These are phyloP conservation scores for Drosophila sordidula DNA, from an alignment of 2,888 invertebrate genomes.

Conservation along the genomic window DNA sequence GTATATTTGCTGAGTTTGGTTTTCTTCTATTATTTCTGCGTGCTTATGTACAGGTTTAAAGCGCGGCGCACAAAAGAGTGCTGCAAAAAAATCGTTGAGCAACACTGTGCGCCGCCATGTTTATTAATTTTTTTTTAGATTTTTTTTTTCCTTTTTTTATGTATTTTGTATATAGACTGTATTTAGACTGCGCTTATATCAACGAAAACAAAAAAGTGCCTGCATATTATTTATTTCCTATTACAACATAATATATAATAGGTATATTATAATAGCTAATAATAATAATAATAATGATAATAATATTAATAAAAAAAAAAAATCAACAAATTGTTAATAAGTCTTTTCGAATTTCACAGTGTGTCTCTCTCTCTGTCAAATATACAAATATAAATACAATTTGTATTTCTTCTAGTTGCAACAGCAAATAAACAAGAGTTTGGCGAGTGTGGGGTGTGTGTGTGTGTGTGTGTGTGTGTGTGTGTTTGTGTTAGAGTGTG, in stretches of 20 bases:
- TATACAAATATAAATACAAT: slow-evolving; percentile 55
- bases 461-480: slow-evolving; percentile 4
- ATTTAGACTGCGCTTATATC: slow-evolving; percentile 32
- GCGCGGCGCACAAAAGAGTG: slow-evolving; percentile 31
- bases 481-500: slow-evolving; percentile 10
- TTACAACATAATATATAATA: slow-evolving; percentile 43
- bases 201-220: slow-evolving; percentile 41
- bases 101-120: slow-evolving; percentile 1
- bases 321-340: slow-evolving; percentile 79
- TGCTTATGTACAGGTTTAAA: slow-evolving; percentile 14
- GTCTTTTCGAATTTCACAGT: slow-evolving; percentile 83
- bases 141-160: neutral
- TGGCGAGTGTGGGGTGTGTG: slow-evolving; percentile 22
- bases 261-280: slow-evolving; percentile 39
- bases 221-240: slow-evolving; percentile 42
- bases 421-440: slow-evolving; percentile 49
- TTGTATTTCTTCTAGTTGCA: slow-evolving; percentile 60
- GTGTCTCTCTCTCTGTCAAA: slow-evolving; percentile 73
- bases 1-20: slow-evolving; percentile 2
- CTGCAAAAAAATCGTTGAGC: slow-evolving; percentile 23
- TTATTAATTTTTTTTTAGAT: neutral
- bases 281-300: slow-evolving; percentile 41
- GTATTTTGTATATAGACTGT: slow-evolving; percentile 4
- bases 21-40: neutral
- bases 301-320: slow-evolving; percentile 52